Evolutionary conservation across 1,140 invertebrate species (phyloP).

Genomic region (Phymorhynchus buccinoides): DNA sequence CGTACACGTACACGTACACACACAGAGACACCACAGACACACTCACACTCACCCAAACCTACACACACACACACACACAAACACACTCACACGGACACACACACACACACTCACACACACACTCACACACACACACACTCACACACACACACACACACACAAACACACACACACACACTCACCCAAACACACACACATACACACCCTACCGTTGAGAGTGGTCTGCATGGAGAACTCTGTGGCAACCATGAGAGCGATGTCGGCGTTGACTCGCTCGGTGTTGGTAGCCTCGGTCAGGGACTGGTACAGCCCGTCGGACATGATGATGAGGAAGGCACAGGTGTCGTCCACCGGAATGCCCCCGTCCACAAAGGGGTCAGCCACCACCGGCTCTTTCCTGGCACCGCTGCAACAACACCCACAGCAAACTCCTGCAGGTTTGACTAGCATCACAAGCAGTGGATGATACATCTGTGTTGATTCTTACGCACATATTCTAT

Average conservation of each 20-base stretch:
- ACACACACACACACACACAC: not conserved
- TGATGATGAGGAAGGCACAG: slow-evolving; percentile 87
- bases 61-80: not conserved
- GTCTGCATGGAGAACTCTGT: slow-evolving; percentile 85
- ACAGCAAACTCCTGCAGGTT: slow-evolving; percentile 35
- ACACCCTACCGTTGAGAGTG: slow-evolving; percentile 77
- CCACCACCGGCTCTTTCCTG: slow-evolving; percentile 84
- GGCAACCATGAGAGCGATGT: slow-evolving; percentile 68
- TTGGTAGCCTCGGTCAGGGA: slow-evolving; percentile 86
- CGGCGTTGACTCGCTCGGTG: slow-evolving; percentile 73
- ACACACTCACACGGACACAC: not conserved
- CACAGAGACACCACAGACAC: no score
- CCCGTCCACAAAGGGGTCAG: slow-evolving; percentile 85
- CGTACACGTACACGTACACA: no score
- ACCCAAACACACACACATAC: not conserved
- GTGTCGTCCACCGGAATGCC: slow-evolving; percentile 84
- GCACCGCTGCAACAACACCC: slow-evolving; percentile 75
- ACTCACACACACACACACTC: no score
- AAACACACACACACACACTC: not conserved
- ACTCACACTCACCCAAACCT: no score
- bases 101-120: not conserved
- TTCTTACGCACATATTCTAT: no score
- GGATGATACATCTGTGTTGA: no score
- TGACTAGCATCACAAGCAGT: no score
- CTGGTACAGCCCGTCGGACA: slow-evolving; percentile 89